Evolutionary conservation across 2,797 vertebrate genomes (phyloP).

Genomic region (Amblyopsis hoosieri): DNA sequence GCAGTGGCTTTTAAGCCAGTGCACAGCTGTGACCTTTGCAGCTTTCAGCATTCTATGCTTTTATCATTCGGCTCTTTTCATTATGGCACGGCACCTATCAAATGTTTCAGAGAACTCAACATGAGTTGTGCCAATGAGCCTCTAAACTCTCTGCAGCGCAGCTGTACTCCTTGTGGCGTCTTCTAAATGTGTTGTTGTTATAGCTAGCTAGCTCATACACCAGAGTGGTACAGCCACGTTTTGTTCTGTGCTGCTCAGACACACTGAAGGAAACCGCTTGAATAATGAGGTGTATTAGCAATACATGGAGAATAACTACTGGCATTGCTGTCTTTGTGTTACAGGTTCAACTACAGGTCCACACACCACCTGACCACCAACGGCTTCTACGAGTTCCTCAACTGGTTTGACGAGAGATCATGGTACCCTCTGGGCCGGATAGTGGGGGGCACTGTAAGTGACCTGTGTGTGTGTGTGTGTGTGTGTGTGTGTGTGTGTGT

Average conservation of each 20-base stretch:
- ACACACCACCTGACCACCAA: constrained; percentile 91
- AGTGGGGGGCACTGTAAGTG: constrained; percentile 88
- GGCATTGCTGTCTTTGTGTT: constrained; percentile 26
- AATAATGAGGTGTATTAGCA: too few relatives aligned
- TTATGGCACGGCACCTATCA: background rate
- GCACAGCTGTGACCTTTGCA: background rate
- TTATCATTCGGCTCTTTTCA: background rate
- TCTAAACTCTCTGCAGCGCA: background rate
- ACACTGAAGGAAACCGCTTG: too few relatives aligned
- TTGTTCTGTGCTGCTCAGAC: background rate
- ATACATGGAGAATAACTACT: too few relatives aligned
- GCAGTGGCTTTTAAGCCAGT: constrained; percentile 15
- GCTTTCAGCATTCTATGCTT: too few relatives aligned
- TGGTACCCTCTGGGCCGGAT: constrained; percentile 93
- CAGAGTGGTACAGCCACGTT: background rate
- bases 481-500: too few relatives aligned
- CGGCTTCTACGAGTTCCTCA: constrained; percentile 92
- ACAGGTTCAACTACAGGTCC: constrained; percentile 90
- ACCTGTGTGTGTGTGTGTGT: background rate
- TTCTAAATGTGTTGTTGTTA: too few relatives aligned
- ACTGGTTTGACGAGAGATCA: constrained; percentile 92
- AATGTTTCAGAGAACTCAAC: background rate
- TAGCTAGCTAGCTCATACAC: too few relatives aligned
- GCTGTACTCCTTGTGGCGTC: background rate
- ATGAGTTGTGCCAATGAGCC: too few relatives aligned